These are phyloP conservation scores for Phlogophora meticulosa DNA, from an alignment of 2,888 invertebrate genomes.

Conservation along the genomic window DNA sequence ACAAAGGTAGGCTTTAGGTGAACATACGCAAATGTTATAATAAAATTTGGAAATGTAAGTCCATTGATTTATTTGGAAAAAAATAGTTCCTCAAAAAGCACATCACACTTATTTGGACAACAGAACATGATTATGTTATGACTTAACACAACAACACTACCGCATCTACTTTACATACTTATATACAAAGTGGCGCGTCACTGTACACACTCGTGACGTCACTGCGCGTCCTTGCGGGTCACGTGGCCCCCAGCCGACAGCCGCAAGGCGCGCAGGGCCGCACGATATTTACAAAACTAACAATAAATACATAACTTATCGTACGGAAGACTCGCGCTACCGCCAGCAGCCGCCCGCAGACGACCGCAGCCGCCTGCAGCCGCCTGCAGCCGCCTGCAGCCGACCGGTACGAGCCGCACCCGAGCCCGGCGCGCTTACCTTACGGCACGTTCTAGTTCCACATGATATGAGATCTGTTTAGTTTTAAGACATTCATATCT, in stretches of 20 bases:
- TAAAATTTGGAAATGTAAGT: conserved; percentile 65
- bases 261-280: conserved; percentile 5
- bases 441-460: no score
- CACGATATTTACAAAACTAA: conserved; percentile 36
- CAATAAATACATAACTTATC: conserved; percentile 54
- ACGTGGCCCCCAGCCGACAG: background rate
- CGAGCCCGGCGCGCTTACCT: no score
- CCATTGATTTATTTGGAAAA: conserved; percentile 84
- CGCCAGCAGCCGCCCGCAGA: conserved; percentile 20
- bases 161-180: conserved; percentile 53
- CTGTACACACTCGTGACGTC: conserved; percentile 31
- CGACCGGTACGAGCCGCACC: conserved; percentile 4
- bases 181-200: conserved; percentile 59
- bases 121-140: conserved; percentile 73
- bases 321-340: conserved; percentile 59
- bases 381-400: conserved; percentile 19
- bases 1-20: no score
- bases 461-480: no score
- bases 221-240: conserved; percentile 1
- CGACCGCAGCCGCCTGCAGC: conserved; percentile 23
- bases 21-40: conserved; percentile 21
- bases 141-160: conserved; percentile 70
- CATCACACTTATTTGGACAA: conserved; percentile 72
- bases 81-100: conserved; percentile 80
- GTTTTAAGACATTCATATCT: no score